Evolutionary conservation across 2,797 vertebrate genomes (phyloP).

Genomic region (Morelia viridis): DNA sequence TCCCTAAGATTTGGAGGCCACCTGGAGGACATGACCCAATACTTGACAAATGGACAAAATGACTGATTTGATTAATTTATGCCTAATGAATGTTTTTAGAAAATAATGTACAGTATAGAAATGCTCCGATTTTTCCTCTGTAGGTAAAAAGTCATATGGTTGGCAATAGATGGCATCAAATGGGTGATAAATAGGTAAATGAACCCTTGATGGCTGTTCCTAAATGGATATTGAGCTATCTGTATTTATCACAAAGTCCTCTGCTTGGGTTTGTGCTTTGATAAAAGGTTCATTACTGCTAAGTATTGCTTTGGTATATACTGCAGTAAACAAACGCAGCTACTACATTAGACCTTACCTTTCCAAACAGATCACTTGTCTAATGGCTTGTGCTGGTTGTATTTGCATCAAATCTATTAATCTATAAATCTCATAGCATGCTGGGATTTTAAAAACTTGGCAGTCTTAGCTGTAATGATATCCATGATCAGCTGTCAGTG

Average conservation of each 20-base stretch:
- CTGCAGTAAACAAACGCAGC: background rate
- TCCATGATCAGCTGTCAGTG: background rate
- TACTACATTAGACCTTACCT: background rate
- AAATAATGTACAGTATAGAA: background rate
- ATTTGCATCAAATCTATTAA: background rate
- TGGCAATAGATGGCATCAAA: background rate
- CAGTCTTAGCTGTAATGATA: background rate
- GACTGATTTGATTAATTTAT: background rate
- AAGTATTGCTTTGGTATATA: background rate
- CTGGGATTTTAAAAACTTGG: background rate
- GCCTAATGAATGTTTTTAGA: background rate
- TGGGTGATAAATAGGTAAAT: background rate
- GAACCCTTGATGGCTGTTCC: background rate
- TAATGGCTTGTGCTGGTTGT: background rate
- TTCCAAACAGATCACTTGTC: background rate
- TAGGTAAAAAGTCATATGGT: background rate
- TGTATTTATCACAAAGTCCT: background rate
- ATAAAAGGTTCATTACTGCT: background rate
- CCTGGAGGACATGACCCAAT: background rate
- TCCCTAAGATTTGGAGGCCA: background rate
- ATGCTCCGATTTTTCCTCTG: background rate
- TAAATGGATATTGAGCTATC: background rate
- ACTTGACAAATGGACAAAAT: background rate
- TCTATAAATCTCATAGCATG: background rate
- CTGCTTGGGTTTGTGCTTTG: background rate